A percentile compares a stretch with the other conserved stretches of the same genome.
Evolutionary conservation across 2,888 invertebrate genomes (phyloP).

Genomic region (Patella ulyssiponensis): DNA sequence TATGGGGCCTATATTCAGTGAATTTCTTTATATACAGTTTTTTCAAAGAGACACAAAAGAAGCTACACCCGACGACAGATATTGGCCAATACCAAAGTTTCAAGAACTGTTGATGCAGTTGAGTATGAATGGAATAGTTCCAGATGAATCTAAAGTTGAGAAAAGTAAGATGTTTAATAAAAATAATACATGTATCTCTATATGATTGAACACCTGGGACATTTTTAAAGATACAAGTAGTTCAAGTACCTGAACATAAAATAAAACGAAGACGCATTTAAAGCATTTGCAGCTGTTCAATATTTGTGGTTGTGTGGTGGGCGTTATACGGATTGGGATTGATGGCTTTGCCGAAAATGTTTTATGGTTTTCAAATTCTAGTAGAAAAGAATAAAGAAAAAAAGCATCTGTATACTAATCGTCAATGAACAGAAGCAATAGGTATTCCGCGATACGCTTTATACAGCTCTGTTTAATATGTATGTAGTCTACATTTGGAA

Average conservation of each 20-base stretch:
- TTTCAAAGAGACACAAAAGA: constrained; percentile 39
- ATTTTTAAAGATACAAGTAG: too few relatives aligned
- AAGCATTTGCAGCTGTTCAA: too few relatives aligned
- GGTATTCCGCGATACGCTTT: neutral
- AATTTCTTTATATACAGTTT: constrained; percentile 52
- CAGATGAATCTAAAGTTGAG: constrained; percentile 41
- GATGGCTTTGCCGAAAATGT: too few relatives aligned
- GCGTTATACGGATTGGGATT: too few relatives aligned
- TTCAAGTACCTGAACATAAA: too few relatives aligned
- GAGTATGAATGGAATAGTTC: constrained; percentile 48
- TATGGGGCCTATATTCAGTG: constrained; percentile 62
- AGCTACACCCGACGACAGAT: constrained; percentile 37
- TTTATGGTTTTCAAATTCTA: too few relatives aligned
- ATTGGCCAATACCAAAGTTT: constrained; percentile 59
- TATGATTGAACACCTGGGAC: too few relatives aligned
- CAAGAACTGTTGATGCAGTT: constrained; percentile 62
- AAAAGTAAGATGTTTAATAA: constrained; percentile 30
- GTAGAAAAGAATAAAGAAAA: too few relatives aligned
- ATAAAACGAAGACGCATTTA: too few relatives aligned
- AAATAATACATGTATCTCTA: too few relatives aligned
- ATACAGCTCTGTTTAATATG: neutral
- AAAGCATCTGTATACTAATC: neutral
- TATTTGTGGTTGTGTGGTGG: too few relatives aligned
- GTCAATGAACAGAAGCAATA: neutral
- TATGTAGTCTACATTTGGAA: neutral